Percentiles rank a stretch among this genome's conserved stretches.
Evolutionary conservation across 1,140 invertebrate genomes (phyloP).

Genomic region (Idris sp.): DNA sequence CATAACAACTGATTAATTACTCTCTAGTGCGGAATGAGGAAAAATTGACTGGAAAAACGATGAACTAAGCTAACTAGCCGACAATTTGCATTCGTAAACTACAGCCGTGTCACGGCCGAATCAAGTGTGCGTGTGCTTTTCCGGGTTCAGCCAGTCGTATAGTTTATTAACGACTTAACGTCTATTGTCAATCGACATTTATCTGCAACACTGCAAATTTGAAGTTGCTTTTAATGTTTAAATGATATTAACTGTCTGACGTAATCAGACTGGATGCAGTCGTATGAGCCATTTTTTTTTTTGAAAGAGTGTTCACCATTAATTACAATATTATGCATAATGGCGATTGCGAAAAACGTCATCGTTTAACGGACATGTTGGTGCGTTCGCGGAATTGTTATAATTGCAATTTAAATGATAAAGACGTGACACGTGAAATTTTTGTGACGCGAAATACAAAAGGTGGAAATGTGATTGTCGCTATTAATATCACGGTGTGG

Average conservation of each 20-base stretch:
- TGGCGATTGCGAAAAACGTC: too few species aligned
- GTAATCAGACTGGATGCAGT: conserved; percentile 3
- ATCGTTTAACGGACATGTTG: too few species aligned
- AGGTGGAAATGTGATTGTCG: conserved; percentile 56
- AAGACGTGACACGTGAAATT: conserved; percentile 12
- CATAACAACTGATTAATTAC: conserved; percentile 4
- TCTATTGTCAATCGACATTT: conserved; percentile 36
- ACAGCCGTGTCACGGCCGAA: conserved; percentile 60
- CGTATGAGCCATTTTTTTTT: conserved; percentile 1
- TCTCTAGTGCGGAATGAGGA: too few species aligned
- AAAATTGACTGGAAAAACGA: conserved; percentile 22
- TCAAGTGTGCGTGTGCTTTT: conserved; percentile 57
- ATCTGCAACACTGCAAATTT: conserved; percentile 13
- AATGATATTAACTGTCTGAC: conserved; percentile 12
- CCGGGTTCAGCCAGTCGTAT: conserved; percentile 68
- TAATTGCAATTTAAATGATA: conserved; percentile 24
- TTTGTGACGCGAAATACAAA: conserved; percentile 3
- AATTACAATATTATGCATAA: conserved; percentile 1
- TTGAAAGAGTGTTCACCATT: neutral
- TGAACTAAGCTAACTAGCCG: conserved; percentile 10
- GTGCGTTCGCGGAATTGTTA: conserved; percentile 13
- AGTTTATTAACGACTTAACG: conserved; percentile 21
- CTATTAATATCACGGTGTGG: conserved; percentile 68
- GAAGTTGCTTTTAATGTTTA: conserved; percentile 9
- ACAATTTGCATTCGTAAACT: conserved; percentile 70